These are phyloP conservation scores for Aethina tumida DNA, from an alignment of 1,140 invertebrate species.

Conservation along the genomic window DNA sequence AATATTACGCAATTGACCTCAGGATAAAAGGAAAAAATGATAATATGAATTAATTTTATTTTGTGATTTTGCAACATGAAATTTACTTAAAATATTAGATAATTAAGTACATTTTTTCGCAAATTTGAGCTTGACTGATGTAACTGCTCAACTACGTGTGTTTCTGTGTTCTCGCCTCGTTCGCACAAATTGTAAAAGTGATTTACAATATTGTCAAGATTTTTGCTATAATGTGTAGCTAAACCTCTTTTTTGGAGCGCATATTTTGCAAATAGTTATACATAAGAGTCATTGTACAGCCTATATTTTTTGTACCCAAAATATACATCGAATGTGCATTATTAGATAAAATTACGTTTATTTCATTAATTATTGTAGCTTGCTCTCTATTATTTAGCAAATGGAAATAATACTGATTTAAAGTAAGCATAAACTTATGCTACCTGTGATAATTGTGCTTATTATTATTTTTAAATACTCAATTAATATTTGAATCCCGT, in stretches of 20 bases:
- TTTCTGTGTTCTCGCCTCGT: neutral
- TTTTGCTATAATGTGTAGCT: neutral
- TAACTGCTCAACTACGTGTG: no score
- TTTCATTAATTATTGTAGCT: neutral
- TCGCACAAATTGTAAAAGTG: neutral
- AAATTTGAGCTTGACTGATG: no score
- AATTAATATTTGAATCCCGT: neutral
- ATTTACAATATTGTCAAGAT: neutral
- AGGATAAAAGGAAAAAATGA: no score
- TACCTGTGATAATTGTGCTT: constrained; percentile 6
- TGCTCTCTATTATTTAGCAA: neutral
- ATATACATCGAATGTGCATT: constrained; percentile 16
- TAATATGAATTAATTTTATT: no score
- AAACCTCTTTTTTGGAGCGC: neutral
- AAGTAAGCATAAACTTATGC: constrained; percentile 1
- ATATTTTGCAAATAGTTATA: neutral
- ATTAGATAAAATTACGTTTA: constrained; percentile 5
- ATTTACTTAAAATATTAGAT: no score
- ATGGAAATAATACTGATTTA: neutral
- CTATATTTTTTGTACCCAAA: constrained; percentile 12
- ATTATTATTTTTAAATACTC: constrained; percentile 3
- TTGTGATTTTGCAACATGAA: no score
- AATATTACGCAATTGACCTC: no score
- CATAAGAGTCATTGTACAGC: neutral
- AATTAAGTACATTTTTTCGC: no score